Conservation (phyloP, 1,140 invertebrate genomes). For the Dufourea novaeangliae region DNA sequence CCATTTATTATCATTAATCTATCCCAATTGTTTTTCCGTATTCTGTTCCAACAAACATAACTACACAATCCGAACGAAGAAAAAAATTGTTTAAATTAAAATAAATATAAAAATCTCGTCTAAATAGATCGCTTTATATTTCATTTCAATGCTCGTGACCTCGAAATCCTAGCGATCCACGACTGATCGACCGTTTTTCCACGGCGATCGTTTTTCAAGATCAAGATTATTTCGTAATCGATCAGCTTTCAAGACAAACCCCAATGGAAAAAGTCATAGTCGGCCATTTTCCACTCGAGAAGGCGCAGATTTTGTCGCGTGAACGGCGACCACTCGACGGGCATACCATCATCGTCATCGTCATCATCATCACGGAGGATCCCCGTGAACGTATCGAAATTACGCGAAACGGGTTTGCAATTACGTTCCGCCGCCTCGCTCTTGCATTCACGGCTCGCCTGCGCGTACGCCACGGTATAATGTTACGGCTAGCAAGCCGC, state of each 20-base stretch:
- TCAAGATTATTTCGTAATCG: neutral
- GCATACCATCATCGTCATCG: no score
- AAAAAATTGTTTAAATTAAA: no score
- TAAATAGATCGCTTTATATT: no score
- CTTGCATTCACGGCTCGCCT: neutral
- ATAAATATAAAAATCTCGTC: no score
- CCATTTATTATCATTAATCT: no score
- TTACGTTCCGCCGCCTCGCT: conserved; percentile 48
- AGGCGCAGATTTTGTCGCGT: conserved; percentile 33
- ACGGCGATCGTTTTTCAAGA: neutral
- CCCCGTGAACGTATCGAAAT: conserved; percentile 61
- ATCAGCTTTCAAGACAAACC: neutral
- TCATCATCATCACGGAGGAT: conserved; percentile 37
- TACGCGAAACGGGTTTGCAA: conserved; percentile 66
- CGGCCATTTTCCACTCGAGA: conserved; percentile 32
- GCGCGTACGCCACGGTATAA: conserved; percentile 20
- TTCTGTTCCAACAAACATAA: no score
- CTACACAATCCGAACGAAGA: no score
- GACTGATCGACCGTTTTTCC: neutral
- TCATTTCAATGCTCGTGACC: no score
- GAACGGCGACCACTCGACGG: conserved; percentile 25
- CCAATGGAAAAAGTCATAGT: neutral
- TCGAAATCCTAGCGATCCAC: neutral
- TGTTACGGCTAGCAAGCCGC: conserved; percentile 30
- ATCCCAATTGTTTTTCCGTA: no score